These are phyloP conservation scores for Helleia helle DNA, from an alignment of 2,888 invertebrate genomes.

Conservation along the genomic window DNA sequence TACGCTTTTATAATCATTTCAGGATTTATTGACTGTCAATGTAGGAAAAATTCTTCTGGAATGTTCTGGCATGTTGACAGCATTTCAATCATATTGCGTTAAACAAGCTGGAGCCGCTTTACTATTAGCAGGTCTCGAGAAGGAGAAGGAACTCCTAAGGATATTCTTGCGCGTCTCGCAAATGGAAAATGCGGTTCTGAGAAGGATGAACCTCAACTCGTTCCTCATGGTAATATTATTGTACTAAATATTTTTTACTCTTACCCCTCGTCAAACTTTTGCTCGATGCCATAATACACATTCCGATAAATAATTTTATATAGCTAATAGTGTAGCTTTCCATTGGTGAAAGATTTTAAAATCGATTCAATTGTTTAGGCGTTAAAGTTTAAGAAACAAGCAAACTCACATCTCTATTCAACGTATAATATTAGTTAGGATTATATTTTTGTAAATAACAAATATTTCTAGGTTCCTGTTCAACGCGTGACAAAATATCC, in stretches of 20 bases:
- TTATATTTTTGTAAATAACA: no score
- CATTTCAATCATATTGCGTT: slow-evolving; percentile 96
- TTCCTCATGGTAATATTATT: slow-evolving; percentile 97
- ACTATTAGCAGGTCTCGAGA: slow-evolving; percentile 90
- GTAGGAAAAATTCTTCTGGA: slow-evolving; percentile 93
- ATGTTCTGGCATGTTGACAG: slow-evolving; percentile 93
- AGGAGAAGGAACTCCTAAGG: slow-evolving; percentile 93
- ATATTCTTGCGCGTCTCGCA: slow-evolving; percentile 97
- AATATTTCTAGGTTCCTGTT: slow-evolving; percentile 84
- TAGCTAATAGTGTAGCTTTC: no score
- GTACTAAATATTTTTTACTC: no score
- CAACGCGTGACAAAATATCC: slow-evolving; percentile 98
- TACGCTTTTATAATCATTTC: slow-evolving; percentile 22
- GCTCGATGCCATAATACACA: no score
- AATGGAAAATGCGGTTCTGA: slow-evolving; percentile 94
- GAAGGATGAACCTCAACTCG: slow-evolving; percentile 97
- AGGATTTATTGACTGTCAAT: slow-evolving; percentile 89
- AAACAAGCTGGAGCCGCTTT: slow-evolving; percentile 93
- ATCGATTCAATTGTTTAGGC: no score
- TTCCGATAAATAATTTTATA: no score
- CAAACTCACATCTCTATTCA: background rate
- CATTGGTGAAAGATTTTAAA: no score
- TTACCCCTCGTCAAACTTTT: no score
- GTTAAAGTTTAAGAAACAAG: no score
- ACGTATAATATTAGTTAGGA: no score